Evolutionary conservation across 2,888 invertebrate genomes (phyloP).

Genomic region (Nephrotoma guestfalica): DNA sequence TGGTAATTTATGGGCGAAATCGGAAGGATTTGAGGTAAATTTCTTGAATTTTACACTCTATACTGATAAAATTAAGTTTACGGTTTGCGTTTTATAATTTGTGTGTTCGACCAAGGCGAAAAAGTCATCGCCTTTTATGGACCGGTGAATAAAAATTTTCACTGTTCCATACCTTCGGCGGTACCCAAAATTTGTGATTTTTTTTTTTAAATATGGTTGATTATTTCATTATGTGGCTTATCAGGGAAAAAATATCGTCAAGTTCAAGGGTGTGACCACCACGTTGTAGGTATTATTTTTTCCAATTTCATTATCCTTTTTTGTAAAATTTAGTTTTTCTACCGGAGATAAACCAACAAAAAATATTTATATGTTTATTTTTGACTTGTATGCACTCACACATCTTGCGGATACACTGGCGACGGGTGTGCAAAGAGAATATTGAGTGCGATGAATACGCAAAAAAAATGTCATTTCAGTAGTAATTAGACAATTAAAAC

Average conservation of each 20-base stretch:
- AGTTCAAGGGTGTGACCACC: slow-evolving; percentile 33
- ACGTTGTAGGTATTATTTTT: slow-evolving; percentile 9
- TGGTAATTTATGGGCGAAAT: slow-evolving; percentile 91
- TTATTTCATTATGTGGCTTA: background rate
- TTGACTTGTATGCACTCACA: background rate
- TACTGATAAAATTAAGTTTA: background rate
- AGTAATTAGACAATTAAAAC: background rate
- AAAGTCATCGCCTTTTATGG: slow-evolving; percentile 5
- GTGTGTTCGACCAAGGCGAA: background rate
- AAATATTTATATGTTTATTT: background rate
- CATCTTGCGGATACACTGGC: background rate
- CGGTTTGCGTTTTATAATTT: background rate
- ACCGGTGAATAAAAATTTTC: background rate
- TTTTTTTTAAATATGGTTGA: background rate
- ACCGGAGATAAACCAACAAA: background rate
- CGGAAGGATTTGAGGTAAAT: slow-evolving; percentile 88
- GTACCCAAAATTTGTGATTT: background rate
- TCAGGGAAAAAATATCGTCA: slow-evolving; percentile 12
- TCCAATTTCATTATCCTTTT: background rate
- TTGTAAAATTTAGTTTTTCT: background rate
- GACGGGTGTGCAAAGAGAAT: background rate
- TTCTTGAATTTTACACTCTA: background rate
- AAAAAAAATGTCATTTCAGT: background rate
- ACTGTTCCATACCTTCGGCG: background rate
- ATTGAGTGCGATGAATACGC: background rate